These are phyloP conservation scores for Dendrolimus pini DNA, from an alignment of 2,888 invertebrate species.

Conservation along the genomic window DNA sequence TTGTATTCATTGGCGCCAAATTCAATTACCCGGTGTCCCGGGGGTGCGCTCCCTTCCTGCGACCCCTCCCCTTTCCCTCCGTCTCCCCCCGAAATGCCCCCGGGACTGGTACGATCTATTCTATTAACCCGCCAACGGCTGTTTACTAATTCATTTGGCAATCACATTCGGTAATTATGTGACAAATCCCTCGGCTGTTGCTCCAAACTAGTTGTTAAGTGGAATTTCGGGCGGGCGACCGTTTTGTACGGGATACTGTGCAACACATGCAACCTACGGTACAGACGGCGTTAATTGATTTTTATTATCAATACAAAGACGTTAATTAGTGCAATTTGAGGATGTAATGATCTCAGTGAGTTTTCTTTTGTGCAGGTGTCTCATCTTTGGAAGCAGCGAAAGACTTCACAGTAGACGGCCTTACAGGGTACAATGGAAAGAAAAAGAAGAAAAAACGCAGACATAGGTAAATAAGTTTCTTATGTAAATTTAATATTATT, in stretches of 20 bases:
- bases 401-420: conserved; percentile 89
- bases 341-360: background rate
- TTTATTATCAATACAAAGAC: background rate
- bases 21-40: conserved; percentile 60
- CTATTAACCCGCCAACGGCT: conserved; percentile 40
- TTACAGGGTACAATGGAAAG: conserved; percentile 89
- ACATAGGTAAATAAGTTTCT: conserved; percentile 81
- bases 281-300: conserved; percentile 1
- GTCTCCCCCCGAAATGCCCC: conserved; percentile 17
- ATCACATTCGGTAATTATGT: conserved; percentile 68
- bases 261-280: background rate
- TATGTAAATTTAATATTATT: too few relatives aligned
- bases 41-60: conserved; percentile 17
- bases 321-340: background rate
- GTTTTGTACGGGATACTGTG: conserved; percentile 14
- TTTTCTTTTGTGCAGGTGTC: conserved; percentile 67
- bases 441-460: conserved; percentile 95
- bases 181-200: conserved; percentile 41
- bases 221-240: conserved; percentile 18
- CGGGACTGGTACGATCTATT: conserved; percentile 34
- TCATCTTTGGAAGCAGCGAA: conserved; percentile 86
- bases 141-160: conserved; percentile 69
- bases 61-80: conserved; percentile 5
- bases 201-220: conserved; percentile 25
- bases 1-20: conserved; percentile 70